These are phyloP conservation scores for Shargacucullia verbasci DNA, from an alignment of 2,888 invertebrate genomes.

Conservation along the genomic window DNA sequence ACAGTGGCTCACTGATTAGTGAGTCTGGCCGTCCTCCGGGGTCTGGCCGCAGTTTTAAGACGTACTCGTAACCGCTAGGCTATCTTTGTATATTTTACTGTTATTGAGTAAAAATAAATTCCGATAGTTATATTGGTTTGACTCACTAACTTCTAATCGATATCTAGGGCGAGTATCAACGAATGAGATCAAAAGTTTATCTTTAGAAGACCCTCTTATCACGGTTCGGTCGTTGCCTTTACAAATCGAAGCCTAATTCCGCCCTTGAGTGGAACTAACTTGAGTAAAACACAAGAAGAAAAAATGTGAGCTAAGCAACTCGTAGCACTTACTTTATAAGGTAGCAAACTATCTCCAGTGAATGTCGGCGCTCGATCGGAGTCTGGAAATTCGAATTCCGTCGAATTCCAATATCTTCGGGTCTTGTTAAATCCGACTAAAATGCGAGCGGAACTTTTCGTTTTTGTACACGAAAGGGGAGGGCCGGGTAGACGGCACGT, in stretches of 20 bases:
- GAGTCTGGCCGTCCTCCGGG: too few species aligned
- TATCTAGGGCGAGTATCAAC: conserved; percentile 15
- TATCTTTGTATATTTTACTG: too few species aligned
- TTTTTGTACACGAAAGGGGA: conserved; percentile 76
- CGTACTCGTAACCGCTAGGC: too few species aligned
- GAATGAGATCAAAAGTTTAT: conserved; percentile 21
- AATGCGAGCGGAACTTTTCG: conserved; percentile 61
- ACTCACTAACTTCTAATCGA: conserved; percentile 22
- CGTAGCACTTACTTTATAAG: conserved; percentile 26
- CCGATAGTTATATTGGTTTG: conserved; percentile 5
- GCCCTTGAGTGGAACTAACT: conserved; percentile 1
- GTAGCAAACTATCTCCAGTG: conserved; percentile 33
- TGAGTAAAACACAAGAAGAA: conserved; percentile 14
- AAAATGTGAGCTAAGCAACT: conserved; percentile 17
- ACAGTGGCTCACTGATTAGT: too few species aligned
- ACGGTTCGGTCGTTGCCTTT: conserved; percentile 8
- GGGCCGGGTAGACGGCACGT: conserved; percentile 58
- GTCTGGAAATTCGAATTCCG: conserved; percentile 45
- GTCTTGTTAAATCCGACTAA: conserved; percentile 65
- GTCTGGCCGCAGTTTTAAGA: too few species aligned
- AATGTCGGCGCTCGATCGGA: conserved; percentile 35
- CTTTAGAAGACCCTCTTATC: conserved; percentile 11
- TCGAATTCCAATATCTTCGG: conserved; percentile 61
- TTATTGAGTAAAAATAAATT: conserved; percentile 4
- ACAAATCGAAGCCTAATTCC: conserved; percentile 8